Percentiles rank a stretch among this genome's conserved stretches.
Conservation (phyloP, 1,140 invertebrate species). For the Leptopilina clavipes region DNA sequence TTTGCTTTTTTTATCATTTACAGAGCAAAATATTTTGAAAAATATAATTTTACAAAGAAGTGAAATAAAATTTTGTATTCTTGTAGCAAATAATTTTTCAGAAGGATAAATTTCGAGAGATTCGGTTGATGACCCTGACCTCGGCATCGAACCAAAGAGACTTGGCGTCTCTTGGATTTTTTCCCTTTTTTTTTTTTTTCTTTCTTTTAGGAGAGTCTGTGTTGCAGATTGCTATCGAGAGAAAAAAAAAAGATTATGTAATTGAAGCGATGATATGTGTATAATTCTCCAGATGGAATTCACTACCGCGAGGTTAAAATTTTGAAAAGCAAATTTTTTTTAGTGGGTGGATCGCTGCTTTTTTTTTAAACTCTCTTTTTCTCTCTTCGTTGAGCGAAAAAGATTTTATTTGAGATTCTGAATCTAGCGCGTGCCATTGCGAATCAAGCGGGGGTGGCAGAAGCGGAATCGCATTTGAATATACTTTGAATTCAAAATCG, state of each 20-base stretch:
- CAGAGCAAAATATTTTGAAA: no score
- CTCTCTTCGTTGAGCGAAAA: not conserved
- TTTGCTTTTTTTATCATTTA: no score
- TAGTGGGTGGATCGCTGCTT: not conserved
- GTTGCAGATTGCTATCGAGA: not conserved
- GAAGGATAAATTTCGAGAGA: not conserved
- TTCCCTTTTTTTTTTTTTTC: no score
- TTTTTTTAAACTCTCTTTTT: not conserved
- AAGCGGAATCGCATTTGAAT: constrained; percentile 21
- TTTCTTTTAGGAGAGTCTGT: not conserved
- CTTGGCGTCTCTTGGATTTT: not conserved
- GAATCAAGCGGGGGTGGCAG: constrained; percentile 6
- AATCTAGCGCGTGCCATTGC: constrained; percentile 26
- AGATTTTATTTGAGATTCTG: no score
- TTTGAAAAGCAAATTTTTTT: constrained; percentile 32
- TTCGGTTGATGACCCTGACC: constrained; percentile 22
- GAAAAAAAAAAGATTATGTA: constrained; percentile 6
- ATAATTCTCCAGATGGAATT: not conserved
- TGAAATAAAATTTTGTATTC: not conserved
- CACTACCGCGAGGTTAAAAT: not conserved
- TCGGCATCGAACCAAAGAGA: not conserved
- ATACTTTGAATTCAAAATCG: constrained; percentile 21
- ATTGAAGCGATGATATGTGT: not conserved
- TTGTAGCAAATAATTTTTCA: not conserved
- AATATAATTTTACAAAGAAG: no score